Percentiles rank a stretch among this genome's conserved stretches.
These are phyloP conservation scores for Margaritifera margaritifera DNA, from an alignment of 2,888 invertebrate species.

Conservation along the genomic window DNA sequence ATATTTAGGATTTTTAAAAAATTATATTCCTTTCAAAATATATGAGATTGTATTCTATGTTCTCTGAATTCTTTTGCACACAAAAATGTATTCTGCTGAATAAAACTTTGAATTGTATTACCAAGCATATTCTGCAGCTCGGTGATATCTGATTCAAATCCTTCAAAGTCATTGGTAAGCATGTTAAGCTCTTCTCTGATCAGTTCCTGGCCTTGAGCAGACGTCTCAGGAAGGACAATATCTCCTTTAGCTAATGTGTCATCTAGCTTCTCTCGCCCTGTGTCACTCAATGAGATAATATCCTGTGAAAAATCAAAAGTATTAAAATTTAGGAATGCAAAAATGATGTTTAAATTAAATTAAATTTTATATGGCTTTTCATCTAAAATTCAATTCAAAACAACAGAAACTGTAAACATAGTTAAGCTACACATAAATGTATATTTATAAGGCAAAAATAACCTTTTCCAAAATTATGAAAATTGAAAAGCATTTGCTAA, in stretches of 20 bases:
- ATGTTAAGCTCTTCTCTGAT: conserved; percentile 63
- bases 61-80: not conserved
- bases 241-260: conserved; percentile 84
- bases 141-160: conserved; percentile 56
- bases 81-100: not conserved
- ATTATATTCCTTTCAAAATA: not conserved
- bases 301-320: conserved; percentile 74
- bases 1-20: no score
- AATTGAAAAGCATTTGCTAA: no score
- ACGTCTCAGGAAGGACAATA: conserved; percentile 78
- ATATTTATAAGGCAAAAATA: no score
- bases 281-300: conserved; percentile 84
- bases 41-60: not conserved
- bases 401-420: no score
- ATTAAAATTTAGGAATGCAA: not conserved
- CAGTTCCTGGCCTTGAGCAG: conserved; percentile 85
- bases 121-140: conserved; percentile 52
- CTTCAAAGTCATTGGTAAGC: conserved; percentile 60
- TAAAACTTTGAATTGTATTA: conserved; percentile 21
- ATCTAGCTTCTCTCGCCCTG: conserved; percentile 85
- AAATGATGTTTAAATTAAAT: no score
- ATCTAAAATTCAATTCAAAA: no score
- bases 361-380: no score
- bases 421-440: no score
- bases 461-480: no score